Conservation (phyloP, 2,113 vertebrate species). For the Sinocyclocheilus grahami region DNA sequence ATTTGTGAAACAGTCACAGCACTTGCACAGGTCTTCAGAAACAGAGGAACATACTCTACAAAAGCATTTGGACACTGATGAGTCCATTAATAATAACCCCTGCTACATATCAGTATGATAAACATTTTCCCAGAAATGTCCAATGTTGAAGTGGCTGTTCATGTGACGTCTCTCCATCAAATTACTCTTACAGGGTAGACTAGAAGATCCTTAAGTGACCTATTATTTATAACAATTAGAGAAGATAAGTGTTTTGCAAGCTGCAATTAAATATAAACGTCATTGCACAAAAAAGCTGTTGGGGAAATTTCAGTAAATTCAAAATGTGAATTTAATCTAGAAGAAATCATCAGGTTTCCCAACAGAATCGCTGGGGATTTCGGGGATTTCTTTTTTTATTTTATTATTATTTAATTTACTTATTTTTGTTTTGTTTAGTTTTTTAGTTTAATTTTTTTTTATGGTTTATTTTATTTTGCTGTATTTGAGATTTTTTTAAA, state of each 20-base stretch:
- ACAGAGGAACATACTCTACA: not conserved
- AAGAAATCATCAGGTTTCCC: not conserved
- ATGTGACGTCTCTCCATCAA: not conserved
- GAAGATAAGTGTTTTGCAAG: not conserved
- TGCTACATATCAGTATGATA: not conserved
- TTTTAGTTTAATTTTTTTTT: not conserved
- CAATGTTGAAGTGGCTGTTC: not conserved
- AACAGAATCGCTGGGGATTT: not conserved
- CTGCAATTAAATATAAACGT: not conserved
- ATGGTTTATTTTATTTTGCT: not conserved
- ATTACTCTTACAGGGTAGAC: not conserved
- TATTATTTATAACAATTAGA: not conserved
- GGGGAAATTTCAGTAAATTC: not conserved
- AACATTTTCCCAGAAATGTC: not conserved
- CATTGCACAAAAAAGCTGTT: not conserved
- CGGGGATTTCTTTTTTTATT: not conserved
- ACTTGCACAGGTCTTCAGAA: constrained; percentile 1
- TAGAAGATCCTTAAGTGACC: not conserved
- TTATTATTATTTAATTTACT: too few species aligned
- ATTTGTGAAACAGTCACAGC: not conserved
- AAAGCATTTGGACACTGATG: not conserved
- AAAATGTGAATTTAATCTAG: not conserved
- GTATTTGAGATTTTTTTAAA: too few species aligned
- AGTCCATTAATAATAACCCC: not conserved
- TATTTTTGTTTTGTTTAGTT: not conserved